phyloP scores from a whole-genome alignment of 92 coral and sea anemone genomes.

The Palythoa grandis region DNA sequence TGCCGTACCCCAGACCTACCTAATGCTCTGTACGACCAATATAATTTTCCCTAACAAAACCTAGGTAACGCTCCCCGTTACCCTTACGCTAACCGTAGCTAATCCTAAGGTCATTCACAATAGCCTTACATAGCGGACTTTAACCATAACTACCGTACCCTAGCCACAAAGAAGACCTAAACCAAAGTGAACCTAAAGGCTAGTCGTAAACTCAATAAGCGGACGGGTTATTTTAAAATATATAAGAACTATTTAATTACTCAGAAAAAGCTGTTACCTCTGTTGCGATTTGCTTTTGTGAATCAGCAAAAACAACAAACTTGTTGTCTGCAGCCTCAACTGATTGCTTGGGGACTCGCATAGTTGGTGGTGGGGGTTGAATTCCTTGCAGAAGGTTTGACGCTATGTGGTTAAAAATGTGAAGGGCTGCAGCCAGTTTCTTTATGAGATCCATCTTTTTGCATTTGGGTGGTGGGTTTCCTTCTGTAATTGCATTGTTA shows the following conservation, averaged over 20 bases:
- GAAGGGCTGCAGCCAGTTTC: conserved; percentile 56
- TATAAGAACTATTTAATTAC: neutral
- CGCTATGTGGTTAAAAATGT: conserved; percentile 54
- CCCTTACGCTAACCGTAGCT: too few relatives aligned
- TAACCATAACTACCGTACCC: too few relatives aligned
- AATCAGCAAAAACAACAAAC: conserved; percentile 22
- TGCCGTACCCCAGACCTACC: too few relatives aligned
- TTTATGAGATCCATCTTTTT: conserved; percentile 58
- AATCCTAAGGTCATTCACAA: too few relatives aligned
- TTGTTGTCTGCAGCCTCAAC: conserved; percentile 41
- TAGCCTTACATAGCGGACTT: too few relatives aligned
- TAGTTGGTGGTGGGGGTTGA: conserved; percentile 48
- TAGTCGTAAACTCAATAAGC: neutral
- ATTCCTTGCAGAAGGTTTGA: conserved; percentile 41
- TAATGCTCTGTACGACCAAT: too few relatives aligned
- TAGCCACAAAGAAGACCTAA: neutral
- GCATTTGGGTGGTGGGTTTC: conserved; percentile 61
- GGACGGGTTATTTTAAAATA: neutral
- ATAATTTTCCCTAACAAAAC: too few relatives aligned
- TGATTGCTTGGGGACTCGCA: neutral
- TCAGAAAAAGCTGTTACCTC: conserved; percentile 27
- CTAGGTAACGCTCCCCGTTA: too few relatives aligned
- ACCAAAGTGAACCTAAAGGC: neutral
- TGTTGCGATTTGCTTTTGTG: conserved; percentile 56
- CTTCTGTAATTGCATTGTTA: conserved; percentile 62